phyloP scores from a whole-genome alignment of 2,888 invertebrate genomes.

The Aelia acuminata region DNA sequence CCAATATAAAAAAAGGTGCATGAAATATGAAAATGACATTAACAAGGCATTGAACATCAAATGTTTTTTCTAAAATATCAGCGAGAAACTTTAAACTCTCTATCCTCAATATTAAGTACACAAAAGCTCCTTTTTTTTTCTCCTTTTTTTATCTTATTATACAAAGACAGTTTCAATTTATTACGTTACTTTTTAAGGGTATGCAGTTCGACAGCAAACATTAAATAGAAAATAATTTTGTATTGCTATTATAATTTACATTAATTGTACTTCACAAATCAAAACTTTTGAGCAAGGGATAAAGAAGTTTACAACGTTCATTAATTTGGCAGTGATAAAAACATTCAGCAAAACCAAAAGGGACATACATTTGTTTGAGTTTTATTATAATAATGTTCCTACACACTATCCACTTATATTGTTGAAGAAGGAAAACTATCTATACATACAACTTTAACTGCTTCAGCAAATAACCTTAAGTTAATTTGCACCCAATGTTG shows the following conservation, averaged over 20 bases:
- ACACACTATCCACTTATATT: conserved; percentile 28
- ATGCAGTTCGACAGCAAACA: conserved; percentile 33
- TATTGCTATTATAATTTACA: conserved; percentile 52
- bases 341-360: conserved; percentile 51
- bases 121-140: conserved; percentile 49
- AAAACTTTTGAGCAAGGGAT: conserved; percentile 55
- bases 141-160: not conserved
- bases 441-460: conserved; percentile 48
- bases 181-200: not conserved
- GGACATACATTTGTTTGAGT: conserved; percentile 27
- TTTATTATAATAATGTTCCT: conserved; percentile 33
- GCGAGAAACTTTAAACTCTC: conserved; percentile 32
- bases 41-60: conserved; percentile 45
- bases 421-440: conserved; percentile 50
- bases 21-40: conserved; percentile 52
- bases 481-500: conserved; percentile 49
- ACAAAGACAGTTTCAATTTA: conserved; percentile 10
- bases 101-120: conserved; percentile 56
- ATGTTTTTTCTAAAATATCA: conserved; percentile 5
- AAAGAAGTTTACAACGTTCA: conserved; percentile 43
- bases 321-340: conserved; percentile 55
- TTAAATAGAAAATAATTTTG: conserved; percentile 52
- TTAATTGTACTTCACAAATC: conserved; percentile 28
- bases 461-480: conserved; percentile 43
- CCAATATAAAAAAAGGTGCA: conserved; percentile 56